phyloP scores from a whole-genome alignment of 2,888 invertebrate species.

The Fragum sueziense region DNA sequence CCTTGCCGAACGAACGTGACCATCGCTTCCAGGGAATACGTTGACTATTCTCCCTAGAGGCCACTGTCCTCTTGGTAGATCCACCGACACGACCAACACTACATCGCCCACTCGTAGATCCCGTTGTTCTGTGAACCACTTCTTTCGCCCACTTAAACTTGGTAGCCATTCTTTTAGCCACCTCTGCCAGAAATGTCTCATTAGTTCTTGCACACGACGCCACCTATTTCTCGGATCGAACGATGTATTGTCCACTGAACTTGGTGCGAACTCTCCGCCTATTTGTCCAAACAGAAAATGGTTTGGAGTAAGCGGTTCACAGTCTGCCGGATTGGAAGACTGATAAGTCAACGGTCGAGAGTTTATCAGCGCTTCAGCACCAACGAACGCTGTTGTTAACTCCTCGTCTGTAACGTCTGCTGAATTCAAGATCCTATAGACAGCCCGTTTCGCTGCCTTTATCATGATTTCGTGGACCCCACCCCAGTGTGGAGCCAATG shows the following conservation, averaged over 20 bases:
- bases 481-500: constrained; percentile 58
- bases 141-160: constrained; percentile 17
- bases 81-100: constrained; percentile 44
- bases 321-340: constrained; percentile 35
- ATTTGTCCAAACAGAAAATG: constrained; percentile 61
- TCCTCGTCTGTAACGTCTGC: constrained; percentile 60
- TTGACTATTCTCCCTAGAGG: constrained; percentile 42
- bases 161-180: constrained; percentile 15
- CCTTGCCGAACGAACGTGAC: constrained; percentile 40
- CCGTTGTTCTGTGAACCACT: constrained; percentile 31
- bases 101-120: constrained; percentile 49
- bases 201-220: constrained; percentile 53
- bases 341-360: constrained; percentile 56
- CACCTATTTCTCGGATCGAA: constrained; percentile 31
- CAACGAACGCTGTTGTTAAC: constrained; percentile 50
- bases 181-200: constrained; percentile 52
- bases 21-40: constrained; percentile 43
- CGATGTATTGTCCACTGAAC: constrained; percentile 21
- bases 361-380: constrained; percentile 59
- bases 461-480: constrained; percentile 59
- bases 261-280: constrained; percentile 57
- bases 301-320: constrained; percentile 47
- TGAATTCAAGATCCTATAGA: constrained; percentile 43
- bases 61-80: constrained; percentile 48
- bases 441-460: constrained; percentile 56